Percentiles rank a stretch among this genome's conserved stretches.
Conservation (phyloP, 2,113 vertebrate species). For the Misgurnus anguillicaudatus region DNA sequence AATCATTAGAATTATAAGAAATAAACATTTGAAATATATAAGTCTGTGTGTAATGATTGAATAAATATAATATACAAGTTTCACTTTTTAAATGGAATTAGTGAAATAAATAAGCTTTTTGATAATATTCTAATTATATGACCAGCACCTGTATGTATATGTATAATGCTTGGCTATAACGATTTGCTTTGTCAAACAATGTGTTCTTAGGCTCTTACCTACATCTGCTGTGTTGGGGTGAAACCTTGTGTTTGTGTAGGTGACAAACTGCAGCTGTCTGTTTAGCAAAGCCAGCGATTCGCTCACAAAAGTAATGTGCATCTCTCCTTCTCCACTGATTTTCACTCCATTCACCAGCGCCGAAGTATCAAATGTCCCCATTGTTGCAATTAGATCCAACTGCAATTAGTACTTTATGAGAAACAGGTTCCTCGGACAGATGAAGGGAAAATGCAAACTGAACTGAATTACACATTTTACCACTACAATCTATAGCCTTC, state of each 20-base stretch:
- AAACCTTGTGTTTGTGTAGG: constrained; percentile 84
- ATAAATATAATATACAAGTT: too few species aligned
- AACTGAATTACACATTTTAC: too few species aligned
- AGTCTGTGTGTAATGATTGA: too few species aligned
- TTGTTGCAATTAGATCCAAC: constrained; percentile 79
- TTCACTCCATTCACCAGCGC: constrained; percentile 79
- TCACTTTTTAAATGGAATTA: too few species aligned
- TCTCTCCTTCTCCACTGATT: constrained; percentile 75
- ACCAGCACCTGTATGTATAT: too few species aligned
- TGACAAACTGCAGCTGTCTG: constrained; percentile 86
- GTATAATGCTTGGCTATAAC: too few species aligned
- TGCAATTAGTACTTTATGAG: constrained; percentile 50
- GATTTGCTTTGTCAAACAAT: not conserved
- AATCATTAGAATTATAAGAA: too few species aligned
- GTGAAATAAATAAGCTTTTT: too few species aligned
- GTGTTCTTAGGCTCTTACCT: constrained; percentile 69
- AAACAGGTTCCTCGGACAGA: not conserved
- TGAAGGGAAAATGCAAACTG: too few species aligned
- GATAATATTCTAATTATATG: too few species aligned
- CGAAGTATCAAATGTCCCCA: constrained; percentile 84
- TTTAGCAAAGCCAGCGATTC: constrained; percentile 77
- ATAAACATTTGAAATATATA: too few species aligned
- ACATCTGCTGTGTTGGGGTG: constrained; percentile 85
- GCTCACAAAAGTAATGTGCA: constrained; percentile 72
- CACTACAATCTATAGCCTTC: too few species aligned